Evolutionary conservation across 2,888 invertebrate genomes (phyloP), one percentile per base, ranked within the genome.

Genomic region (Cerastis leucographa): DNA sequence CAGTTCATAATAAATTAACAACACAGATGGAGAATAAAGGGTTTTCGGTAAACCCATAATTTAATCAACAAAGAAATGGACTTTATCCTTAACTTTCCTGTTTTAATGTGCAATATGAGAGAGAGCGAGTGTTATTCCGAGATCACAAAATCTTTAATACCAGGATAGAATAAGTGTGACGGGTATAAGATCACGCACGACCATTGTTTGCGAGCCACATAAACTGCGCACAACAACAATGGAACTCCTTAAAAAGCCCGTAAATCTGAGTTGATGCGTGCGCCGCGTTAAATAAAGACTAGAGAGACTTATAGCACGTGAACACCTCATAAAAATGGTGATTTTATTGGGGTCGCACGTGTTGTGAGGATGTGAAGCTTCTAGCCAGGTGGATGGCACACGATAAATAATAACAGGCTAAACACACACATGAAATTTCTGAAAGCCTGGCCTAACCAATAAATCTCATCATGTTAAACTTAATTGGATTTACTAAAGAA

Each of bases 291-390:
- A 92, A 92, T 91, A 91, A 92, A 91, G 92, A 90, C 90, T 88
- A 91, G 89, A 90, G 88, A 85, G 88, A 87, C 91, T 91, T 90
- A 91, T 90, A 91, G 86, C 86, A 89, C 91, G 90, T 90, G 92
- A 92, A 91, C 90, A 90, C 90, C 91, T 91, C 90, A 91, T 92
- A 92, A 93, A 94, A 93, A 93, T 92, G 91, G 90, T 91, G 92
- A 93, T 93, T 93, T 93, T 93, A 93, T 92, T 91, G 89, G 87
- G 90, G 91, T 90, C 90, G 86, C 90, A 90, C 88, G 88, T 86
- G 89, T 87, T 87, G 83, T 86, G 81, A 86, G 80, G 83, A 89
- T 88, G 87, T 88, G 85, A 67, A 67, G 49, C 74, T 68, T 69
- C 73, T 85, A 64, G 68, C 72, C 78, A 70, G 81, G 81, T 85